These are phyloP conservation scores for Ctenopoma kingsleyae DNA, from an alignment of 2,797 vertebrate genomes.

Conservation along the genomic window DNA sequence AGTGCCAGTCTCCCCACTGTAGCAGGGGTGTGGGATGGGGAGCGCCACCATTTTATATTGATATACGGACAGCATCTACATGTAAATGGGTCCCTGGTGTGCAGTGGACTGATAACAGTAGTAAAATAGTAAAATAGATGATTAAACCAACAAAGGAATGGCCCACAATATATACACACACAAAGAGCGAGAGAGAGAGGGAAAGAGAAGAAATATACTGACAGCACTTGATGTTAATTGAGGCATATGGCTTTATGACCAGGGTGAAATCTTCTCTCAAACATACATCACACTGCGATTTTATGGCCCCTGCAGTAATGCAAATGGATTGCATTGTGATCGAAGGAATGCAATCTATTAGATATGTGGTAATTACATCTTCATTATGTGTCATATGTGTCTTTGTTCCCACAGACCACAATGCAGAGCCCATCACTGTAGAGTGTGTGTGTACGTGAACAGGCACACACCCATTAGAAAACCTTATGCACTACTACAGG, in stretches of 20 bases:
- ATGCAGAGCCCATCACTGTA: slow-evolving; percentile 11
- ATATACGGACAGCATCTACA: slow-evolving; percentile 55
- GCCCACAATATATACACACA: slow-evolving; percentile 15
- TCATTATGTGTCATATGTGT: slow-evolving; percentile 48
- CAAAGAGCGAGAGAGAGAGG: not conserved
- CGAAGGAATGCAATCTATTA: slow-evolving; percentile 41
- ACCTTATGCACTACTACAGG: slow-evolving; percentile 6
- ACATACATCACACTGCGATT: slow-evolving; percentile 40
- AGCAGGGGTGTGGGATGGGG: not conserved
- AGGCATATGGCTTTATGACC: slow-evolving; percentile 37
- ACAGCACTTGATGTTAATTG: slow-evolving; percentile 44
- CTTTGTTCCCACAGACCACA: slow-evolving; percentile 30
- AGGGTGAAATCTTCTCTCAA: slow-evolving; percentile 21
- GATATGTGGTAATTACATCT: slow-evolving; percentile 57
- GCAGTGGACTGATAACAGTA: slow-evolving; percentile 61
- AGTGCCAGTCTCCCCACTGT: slow-evolving; percentile 27
- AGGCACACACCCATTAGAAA: slow-evolving; percentile 17
- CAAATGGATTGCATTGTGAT: slow-evolving; percentile 45
- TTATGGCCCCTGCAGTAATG: slow-evolving; percentile 33
- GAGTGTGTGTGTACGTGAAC: not conserved
- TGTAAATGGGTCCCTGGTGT: slow-evolving; percentile 64
- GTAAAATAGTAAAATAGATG: slow-evolving; percentile 47
- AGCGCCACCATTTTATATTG: slow-evolving; percentile 42
- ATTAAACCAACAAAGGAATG: slow-evolving; percentile 42
- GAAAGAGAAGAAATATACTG: slow-evolving; percentile 25